Percentiles rank a stretch among this genome's conserved stretches.
phyloP scores from a whole-genome alignment of 1,140 invertebrate genomes.

The Berghia stephanieae region DNA sequence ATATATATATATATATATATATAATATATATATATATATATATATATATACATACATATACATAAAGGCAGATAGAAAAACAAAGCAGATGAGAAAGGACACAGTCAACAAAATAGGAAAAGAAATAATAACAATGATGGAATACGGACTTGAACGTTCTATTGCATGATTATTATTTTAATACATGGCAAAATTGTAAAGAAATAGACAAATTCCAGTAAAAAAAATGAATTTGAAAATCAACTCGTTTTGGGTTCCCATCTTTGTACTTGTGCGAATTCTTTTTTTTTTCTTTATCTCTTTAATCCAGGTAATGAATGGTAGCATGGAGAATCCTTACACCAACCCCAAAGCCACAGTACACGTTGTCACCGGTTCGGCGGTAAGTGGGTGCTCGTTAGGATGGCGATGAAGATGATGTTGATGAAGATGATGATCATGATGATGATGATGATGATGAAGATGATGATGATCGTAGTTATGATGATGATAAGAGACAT shows the following conservation, averaged over 20 bases:
- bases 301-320: slow-evolving; percentile 58
- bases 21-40: too few relatives aligned
- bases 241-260: too few relatives aligned
- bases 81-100: neutral
- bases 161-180: too few relatives aligned
- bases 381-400: too few relatives aligned
- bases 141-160: too few relatives aligned
- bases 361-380: slow-evolving; percentile 92
- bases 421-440: neutral
- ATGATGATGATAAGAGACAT: neutral
- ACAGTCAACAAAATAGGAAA: neutral
- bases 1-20: neutral
- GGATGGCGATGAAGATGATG: too few relatives aligned
- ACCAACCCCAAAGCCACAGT: slow-evolving; percentile 87
- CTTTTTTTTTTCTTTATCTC: neutral
- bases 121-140: neutral
- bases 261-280: too few relatives aligned
- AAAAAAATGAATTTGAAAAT: too few relatives aligned
- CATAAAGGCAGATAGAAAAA: neutral
- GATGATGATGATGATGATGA: neutral
- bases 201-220: neutral
- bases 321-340: slow-evolving; percentile 74
- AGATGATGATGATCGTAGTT: too few relatives aligned
- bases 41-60: slow-evolving; percentile 3
- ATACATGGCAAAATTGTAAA: neutral